A percentile compares a stretch with the other conserved stretches of the same genome.
These are phyloP conservation scores for Anguilla anguilla DNA, from an alignment of 2,797 vertebrate genomes.

Conservation along the genomic window DNA sequence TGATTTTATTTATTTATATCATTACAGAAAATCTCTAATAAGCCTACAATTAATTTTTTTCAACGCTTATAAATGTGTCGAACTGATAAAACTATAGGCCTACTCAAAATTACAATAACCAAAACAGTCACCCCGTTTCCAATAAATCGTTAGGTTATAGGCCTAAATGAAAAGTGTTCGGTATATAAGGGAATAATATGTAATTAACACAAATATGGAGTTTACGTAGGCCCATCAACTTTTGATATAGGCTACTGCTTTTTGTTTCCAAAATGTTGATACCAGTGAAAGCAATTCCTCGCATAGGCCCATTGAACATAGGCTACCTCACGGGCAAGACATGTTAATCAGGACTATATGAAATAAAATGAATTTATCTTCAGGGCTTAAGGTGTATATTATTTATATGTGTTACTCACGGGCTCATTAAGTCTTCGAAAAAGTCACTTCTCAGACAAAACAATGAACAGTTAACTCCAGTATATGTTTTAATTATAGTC, in stretches of 20 bases:
- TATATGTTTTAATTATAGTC: slow-evolving; percentile 26
- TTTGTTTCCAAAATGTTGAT: not conserved
- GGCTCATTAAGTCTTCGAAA: not conserved
- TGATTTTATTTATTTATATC: slow-evolving; percentile 88
- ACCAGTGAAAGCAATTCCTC: not conserved
- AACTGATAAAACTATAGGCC: slow-evolving; percentile 33
- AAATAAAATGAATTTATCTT: not conserved
- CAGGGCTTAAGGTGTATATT: not conserved
- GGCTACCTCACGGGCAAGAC: not conserved
- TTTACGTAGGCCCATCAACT: slow-evolving; percentile 10
- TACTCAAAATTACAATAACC: slow-evolving; percentile 40
- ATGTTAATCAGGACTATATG: not conserved
- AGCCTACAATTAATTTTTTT: slow-evolving; percentile 40
- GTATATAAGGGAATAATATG: not conserved
- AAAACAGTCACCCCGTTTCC: slow-evolving; percentile 32
- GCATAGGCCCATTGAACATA: not conserved
- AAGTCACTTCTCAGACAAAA: slow-evolving; percentile 16
- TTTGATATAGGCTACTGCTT: slow-evolving; percentile 5
- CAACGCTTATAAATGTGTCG: slow-evolving; percentile 45
- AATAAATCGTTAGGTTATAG: slow-evolving; percentile 32
- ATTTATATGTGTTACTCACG: not conserved
- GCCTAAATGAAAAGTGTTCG: not conserved
- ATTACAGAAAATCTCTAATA: slow-evolving; percentile 73
- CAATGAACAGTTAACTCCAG: not conserved
- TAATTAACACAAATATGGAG: not conserved